These are phyloP conservation scores for Neocloeon triangulifer DNA, from an alignment of 1,140 invertebrate species.

Conservation along the genomic window DNA sequence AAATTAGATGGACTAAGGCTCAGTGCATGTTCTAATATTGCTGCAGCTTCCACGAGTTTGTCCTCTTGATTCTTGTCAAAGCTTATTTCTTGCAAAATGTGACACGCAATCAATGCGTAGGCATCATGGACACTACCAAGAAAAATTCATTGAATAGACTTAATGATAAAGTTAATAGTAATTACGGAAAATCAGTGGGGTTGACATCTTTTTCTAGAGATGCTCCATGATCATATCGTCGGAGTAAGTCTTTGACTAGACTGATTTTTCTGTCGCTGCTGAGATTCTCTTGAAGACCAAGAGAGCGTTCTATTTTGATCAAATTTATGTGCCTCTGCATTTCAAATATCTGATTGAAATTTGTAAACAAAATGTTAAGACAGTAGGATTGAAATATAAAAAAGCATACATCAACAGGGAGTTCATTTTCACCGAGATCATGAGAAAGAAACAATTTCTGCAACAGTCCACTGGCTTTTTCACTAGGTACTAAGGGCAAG, in stretches of 20 bases:
- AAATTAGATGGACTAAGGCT: constrained; percentile 51
- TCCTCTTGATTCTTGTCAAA: constrained; percentile 27
- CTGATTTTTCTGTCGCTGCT: constrained; percentile 21
- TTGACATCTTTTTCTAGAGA: constrained; percentile 9
- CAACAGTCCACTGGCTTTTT: constrained; percentile 10
- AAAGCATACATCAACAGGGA: constrained; percentile 9
- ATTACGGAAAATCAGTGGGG: constrained; percentile 2
- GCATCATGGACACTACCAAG: constrained; percentile 24
- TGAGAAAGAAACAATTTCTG: constrained; percentile 9
- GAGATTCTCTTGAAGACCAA: constrained; percentile 31
- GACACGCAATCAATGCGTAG: constrained; percentile 51
- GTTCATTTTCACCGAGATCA: constrained; percentile 9
- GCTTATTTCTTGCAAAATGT: constrained; percentile 49
- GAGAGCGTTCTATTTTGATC: constrained; percentile 38
- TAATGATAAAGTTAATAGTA: not conserved
- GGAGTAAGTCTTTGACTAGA: constrained; percentile 22
- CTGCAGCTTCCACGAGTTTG: constrained; percentile 35
- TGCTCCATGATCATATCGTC: constrained; percentile 27
- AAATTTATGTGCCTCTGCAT: constrained; percentile 50
- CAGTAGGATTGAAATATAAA: not conserved
- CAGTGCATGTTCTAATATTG: constrained; percentile 43
- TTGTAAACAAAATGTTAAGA: not conserved
- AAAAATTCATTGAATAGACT: not conserved
- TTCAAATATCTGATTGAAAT: constrained; percentile 22
- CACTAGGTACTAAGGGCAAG: constrained; percentile 18